Base-by-base conservation (phyloP, 2,797 vertebrate species). In the Enteromius radiatus region DNA sequence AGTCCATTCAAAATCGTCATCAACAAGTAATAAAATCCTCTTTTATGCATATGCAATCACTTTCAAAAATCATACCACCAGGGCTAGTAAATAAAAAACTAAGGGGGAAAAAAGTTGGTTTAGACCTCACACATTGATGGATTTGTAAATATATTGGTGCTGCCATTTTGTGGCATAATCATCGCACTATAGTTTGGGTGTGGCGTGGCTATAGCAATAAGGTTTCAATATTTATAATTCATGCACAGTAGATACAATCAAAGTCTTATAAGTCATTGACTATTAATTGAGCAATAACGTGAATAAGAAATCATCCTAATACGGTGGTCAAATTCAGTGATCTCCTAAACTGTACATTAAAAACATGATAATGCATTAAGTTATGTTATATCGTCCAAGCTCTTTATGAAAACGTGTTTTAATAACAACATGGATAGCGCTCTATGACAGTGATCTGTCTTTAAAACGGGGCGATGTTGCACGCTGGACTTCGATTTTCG, bases 201-300 rank as follows among this genome's bases (percentile, higher is more conserved):
- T 74, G 80, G 69, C 43, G 5, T 74, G 56, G 15, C 7, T 17
- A 64, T 64, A 38, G 59, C 43, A 61, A 59, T n/a, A 15, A 38
- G 71, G 23, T 54, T 52, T 75, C n/a, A 38, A 21, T n/a, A 82
- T 75, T 17, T 52, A 75, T n/a, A 52, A 67, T 82, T 75, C 7
- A 54, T 75, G 12, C 17, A 43, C 15, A 65, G 67, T 49, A 1
- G 2, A 47, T 38, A 11, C 33, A 45, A 63, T 71, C 68, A 71
- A 71, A 71, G 12, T 80, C 1, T n/a, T 61, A 4, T 26, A 61
- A 38, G 45, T 23, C 56, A 23, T 0, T 17, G 21, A 45, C 14
- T 63, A 36, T 36, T 36, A 36, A 80, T 73, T 19, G 3, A 49
- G 19, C 21, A 56, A 38, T 56, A 49, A 26, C 21, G 14, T 26